phyloP scores from a whole-genome alignment of 2,888 invertebrate genomes.

The Melitaea athalia region DNA sequence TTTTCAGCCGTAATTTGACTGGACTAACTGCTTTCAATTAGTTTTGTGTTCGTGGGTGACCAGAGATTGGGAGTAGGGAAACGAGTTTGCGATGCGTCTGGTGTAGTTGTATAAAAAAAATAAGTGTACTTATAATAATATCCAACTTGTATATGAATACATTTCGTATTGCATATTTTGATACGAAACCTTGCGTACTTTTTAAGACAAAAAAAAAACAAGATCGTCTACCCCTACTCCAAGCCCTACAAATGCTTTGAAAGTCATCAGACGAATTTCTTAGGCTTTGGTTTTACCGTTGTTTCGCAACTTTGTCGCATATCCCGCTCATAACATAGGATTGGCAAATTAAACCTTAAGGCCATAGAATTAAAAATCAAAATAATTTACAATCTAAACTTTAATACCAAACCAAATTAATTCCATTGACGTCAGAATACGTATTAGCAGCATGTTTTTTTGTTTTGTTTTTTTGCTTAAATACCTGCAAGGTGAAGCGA shows the following conservation, averaged over 20 bases:
- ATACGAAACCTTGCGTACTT: background rate
- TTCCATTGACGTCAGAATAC: conserved; percentile 15
- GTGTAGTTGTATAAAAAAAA: too few relatives aligned
- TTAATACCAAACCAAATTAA: background rate
- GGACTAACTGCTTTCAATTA: too few relatives aligned
- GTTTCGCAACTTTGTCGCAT: background rate
- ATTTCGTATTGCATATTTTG: too few relatives aligned
- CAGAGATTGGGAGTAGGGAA: too few relatives aligned
- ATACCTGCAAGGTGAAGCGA: background rate
- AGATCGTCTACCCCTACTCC: background rate
- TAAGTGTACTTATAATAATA: too few relatives aligned
- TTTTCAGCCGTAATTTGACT: too few relatives aligned
- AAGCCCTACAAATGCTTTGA: background rate
- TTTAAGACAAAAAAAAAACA: background rate
- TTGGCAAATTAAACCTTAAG: background rate
- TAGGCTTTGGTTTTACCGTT: background rate
- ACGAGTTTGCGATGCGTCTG: too few relatives aligned
- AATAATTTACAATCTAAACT: background rate
- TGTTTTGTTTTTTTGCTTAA: background rate
- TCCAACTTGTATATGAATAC: too few relatives aligned
- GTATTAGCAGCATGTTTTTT: background rate
- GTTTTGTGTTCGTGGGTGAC: too few relatives aligned
- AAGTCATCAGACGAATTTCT: background rate
- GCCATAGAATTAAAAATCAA: background rate
- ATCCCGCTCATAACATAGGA: background rate